Evolutionary conservation across 1,140 invertebrate genomes (phyloP).

Genomic region (Branchinecta lynchi): DNA sequence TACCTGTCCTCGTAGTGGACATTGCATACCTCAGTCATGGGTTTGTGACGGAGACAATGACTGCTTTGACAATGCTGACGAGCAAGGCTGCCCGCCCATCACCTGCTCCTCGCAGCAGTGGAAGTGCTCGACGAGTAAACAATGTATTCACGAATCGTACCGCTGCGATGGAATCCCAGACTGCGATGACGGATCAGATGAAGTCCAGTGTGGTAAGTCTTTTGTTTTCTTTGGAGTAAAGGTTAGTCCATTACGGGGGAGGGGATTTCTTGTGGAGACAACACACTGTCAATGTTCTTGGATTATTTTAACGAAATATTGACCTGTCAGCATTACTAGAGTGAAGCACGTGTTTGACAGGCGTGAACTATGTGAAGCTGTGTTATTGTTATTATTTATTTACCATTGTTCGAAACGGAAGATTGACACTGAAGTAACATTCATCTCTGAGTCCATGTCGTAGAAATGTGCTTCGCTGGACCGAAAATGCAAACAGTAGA

Average conservation of each 20-base stretch:
- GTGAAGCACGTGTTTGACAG: too few species aligned
- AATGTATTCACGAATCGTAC: conserved; percentile 83
- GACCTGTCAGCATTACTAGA: background rate
- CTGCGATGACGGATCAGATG: conserved; percentile 82
- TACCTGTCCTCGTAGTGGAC: conserved; percentile 80
- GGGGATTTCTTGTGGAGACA: too few species aligned
- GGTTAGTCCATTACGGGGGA: too few species aligned
- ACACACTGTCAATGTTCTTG: background rate
- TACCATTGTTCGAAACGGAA: too few species aligned
- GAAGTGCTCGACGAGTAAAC: conserved; percentile 73
- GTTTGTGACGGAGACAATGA: conserved; percentile 83
- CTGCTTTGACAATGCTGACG: conserved; percentile 94
- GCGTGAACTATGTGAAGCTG: too few species aligned
- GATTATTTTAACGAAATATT: conserved; percentile 9
- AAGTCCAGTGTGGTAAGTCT: conserved; percentile 22
- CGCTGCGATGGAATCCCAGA: conserved; percentile 84
- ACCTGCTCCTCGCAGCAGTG: conserved; percentile 84
- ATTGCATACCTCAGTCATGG: conserved; percentile 90
- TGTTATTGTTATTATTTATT: too few species aligned
- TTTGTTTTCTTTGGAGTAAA: too few species aligned
- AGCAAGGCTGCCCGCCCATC: conserved; percentile 86
- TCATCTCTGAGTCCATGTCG: too few species aligned
- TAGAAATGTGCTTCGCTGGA: too few species aligned
- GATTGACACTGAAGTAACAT: too few species aligned
- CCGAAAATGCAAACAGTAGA: too few species aligned